These are phyloP conservation scores for Cheilosia pagana DNA, from an alignment of 2,888 invertebrate genomes.

Conservation along the genomic window DNA sequence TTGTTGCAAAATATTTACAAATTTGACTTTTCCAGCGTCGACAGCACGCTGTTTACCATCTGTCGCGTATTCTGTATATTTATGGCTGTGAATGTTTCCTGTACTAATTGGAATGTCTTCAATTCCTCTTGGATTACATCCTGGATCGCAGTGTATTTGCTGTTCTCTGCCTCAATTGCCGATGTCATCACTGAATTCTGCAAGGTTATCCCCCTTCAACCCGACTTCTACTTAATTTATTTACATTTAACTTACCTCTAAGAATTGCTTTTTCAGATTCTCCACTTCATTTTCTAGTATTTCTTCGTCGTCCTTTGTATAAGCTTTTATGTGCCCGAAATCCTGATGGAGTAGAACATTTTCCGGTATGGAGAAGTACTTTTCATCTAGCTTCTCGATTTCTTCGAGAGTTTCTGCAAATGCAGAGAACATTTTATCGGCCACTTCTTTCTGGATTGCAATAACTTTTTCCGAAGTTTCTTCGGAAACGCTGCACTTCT, in stretches of 20 bases:
- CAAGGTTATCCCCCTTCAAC: neutral
- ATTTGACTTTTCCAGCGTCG: conserved; percentile 30
- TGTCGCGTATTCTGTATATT: conserved; percentile 67
- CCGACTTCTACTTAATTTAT: neutral
- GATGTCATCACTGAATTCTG: conserved; percentile 77
- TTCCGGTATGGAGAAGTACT: conserved; percentile 79
- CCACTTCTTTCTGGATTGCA: conserved; percentile 76
- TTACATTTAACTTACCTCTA: conserved; percentile 76
- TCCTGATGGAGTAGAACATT: conserved; percentile 79
- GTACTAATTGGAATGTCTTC: conserved; percentile 69
- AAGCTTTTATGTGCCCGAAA: conserved; percentile 77
- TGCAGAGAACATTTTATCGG: conserved; percentile 75
- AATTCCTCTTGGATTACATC: conserved; percentile 74
- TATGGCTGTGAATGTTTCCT: conserved; percentile 73
- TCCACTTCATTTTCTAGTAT: conserved; percentile 75
- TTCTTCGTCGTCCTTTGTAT: conserved; percentile 77
- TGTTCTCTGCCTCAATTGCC: conserved; percentile 76
- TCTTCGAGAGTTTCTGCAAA: conserved; percentile 75
- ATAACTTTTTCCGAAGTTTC: conserved; percentile 75
- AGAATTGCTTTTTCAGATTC: conserved; percentile 76
- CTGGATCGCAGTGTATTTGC: conserved; percentile 72
- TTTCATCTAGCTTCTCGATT: conserved; percentile 77
- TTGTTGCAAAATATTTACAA: conserved; percentile 4
- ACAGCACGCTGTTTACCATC: conserved; percentile 37
- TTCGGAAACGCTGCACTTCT: conserved; percentile 68